Evolutionary conservation across 2,888 invertebrate species (phyloP), one percentile per base, ranked within the genome.

Genomic region (Ligdia adustata): DNA sequence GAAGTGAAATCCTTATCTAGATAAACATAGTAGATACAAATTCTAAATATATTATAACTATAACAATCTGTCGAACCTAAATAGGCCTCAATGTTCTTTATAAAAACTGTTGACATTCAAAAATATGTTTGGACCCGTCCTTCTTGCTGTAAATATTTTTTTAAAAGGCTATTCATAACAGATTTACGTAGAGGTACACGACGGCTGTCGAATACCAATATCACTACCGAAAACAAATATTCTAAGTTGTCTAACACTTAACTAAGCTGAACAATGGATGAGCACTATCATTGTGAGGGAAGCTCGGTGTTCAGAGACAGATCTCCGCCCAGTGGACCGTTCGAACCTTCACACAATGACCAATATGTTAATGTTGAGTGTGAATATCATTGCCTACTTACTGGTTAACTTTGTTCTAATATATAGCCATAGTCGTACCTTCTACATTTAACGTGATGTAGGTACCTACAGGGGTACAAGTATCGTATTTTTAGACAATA

Each of bases 151-250:
- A 39, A 27, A 28, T 38, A 38, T 13, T 32, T 27, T 48, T 34
- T 31, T 14, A 38, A 43, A 12, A 49, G 48, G 38, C 48, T 22
- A 38, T 49, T 43, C 38, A 49, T 43, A 42, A 40, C 40, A 42
- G 18, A 9, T 35, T 38, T 44, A 27, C 16, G 28, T 44, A 24
- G 40, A 33, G 14, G 15, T 42, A 52, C 48, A 46, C 43, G 45
- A 27, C 34, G 37, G 35, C 41, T 55, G 40, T 55, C 45, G 31
- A 53, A 47, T 52, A 52, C 45, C 44, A 55, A 45, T 45, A 50
- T 35, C 46, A 77, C 76, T 77, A 79, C 81, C 63, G 79, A 75
- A 79, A 79, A 79, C 78, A 81, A 84, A 82, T 77, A 78, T 62
- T 66, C 66, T 73, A 67, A 68, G 62, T 68, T 65, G 65, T 64